A percentile compares a stretch with the other conserved stretches of the same genome.
Evolutionary conservation across 2,888 invertebrate genomes (phyloP).

Genomic region (Chydorus sphaericus): DNA sequence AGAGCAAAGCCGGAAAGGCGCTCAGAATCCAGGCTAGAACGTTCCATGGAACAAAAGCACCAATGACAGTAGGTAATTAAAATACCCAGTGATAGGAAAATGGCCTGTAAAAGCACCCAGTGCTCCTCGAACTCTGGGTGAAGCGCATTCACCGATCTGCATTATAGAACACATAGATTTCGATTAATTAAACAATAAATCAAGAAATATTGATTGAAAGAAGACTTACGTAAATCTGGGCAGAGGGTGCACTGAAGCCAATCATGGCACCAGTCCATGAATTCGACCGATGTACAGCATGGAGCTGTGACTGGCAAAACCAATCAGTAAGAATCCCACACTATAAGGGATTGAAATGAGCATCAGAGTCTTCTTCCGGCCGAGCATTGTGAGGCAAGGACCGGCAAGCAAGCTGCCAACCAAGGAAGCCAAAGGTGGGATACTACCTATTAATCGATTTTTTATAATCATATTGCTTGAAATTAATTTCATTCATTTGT

Average conservation of each 20-base stretch:
- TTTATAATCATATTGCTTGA: too few species aligned
- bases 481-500: too few species aligned
- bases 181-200: neutral
- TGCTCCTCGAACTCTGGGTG: constrained; percentile 15
- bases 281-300: constrained; percentile 14
- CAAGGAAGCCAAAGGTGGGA: constrained; percentile 15
- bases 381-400: constrained; percentile 6
- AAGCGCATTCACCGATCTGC: constrained; percentile 16
- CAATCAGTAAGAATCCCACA: constrained; percentile 14
- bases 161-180: neutral
- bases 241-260: constrained; percentile 12
- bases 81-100: constrained; percentile 48
- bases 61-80: constrained; percentile 58
- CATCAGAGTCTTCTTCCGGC: constrained; percentile 11
- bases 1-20: constrained; percentile 51
- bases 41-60: constrained; percentile 46
- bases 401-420: constrained; percentile 14
- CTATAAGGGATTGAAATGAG: constrained; percentile 14
- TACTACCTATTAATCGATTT: constrained; percentile 11
- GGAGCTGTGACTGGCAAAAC: constrained; percentile 12
- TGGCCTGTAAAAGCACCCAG: constrained; percentile 15
- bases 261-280: constrained; percentile 11
- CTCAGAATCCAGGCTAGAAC: constrained; percentile 49
- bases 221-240: constrained; percentile 15
- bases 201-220: neutral